Percentiles rank a stretch among this genome's conserved stretches.
Conservation (phyloP, 1,140 invertebrate species). For the Aphelenchoides fujianensis region DNA sequence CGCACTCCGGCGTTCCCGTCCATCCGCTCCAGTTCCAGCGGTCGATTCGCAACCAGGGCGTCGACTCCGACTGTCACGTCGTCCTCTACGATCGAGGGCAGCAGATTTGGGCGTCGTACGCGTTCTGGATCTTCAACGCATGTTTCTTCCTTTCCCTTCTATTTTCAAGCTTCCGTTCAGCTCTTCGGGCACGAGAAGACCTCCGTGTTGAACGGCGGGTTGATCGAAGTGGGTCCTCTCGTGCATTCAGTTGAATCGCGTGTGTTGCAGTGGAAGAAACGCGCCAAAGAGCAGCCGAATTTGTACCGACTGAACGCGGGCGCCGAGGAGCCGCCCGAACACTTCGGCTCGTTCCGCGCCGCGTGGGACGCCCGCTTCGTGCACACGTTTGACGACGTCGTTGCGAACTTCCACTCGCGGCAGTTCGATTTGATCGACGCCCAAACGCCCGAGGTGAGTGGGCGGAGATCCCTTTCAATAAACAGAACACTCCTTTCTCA, state of each 20-base stretch:
- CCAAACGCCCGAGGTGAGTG: slow-evolving; percentile 47
- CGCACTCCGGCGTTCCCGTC: slow-evolving; percentile 58
- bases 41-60: slow-evolving; percentile 53
- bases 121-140: slow-evolving; percentile 60
- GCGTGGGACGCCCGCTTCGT: slow-evolving; percentile 46
- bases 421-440: slow-evolving; percentile 56
- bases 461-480: background rate
- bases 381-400: slow-evolving; percentile 58
- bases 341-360: slow-evolving; percentile 42
- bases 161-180: slow-evolving; percentile 32
- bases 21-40: slow-evolving; percentile 62
- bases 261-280: slow-evolving; percentile 18
- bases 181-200: slow-evolving; percentile 56
- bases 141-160: slow-evolving; percentile 25
- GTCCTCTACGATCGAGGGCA: slow-evolving; percentile 57
- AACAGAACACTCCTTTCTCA: no score
- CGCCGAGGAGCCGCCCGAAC: background rate
- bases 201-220: slow-evolving; percentile 49
- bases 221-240: slow-evolving; percentile 36
- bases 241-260: background rate
- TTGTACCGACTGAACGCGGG: slow-evolving; percentile 7
- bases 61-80: slow-evolving; percentile 56
- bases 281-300: slow-evolving; percentile 18
- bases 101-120: slow-evolving; percentile 55
- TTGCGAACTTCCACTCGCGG: slow-evolving; percentile 33